These are phyloP conservation scores for Cyphomyrus plagiostoma DNA, from an alignment of 2,113 vertebrate species.

Conservation along the genomic window DNA sequence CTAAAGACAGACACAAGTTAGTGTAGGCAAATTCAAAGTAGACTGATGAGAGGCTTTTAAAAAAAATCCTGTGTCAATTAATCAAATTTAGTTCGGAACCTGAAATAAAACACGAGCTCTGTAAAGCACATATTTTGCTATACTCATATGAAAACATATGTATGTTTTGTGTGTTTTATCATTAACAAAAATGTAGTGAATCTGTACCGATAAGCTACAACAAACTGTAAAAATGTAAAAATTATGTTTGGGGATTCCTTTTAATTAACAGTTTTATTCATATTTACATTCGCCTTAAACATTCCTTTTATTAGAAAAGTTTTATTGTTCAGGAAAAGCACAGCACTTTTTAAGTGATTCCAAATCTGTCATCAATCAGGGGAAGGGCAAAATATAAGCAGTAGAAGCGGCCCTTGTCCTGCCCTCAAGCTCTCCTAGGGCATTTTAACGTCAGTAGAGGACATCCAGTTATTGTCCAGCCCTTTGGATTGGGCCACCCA, in stretches of 20 bases:
- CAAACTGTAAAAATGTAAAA: background rate
- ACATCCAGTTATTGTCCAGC: slow-evolving; percentile 75
- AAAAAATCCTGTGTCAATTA: background rate
- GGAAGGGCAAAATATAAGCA: background rate
- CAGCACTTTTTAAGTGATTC: background rate
- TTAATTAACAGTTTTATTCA: background rate
- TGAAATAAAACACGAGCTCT: background rate
- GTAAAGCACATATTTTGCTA: background rate
- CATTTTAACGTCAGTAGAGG: slow-evolving; percentile 68
- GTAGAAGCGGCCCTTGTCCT: background rate
- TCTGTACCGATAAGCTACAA: background rate
- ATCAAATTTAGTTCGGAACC: background rate
- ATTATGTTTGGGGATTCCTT: background rate
- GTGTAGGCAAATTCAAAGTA: background rate
- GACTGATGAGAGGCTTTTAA: background rate
- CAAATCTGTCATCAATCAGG: background rate
- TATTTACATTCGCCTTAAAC: background rate
- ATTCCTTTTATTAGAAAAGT: background rate
- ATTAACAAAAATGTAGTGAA: background rate
- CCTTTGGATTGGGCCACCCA: slow-evolving; percentile 75
- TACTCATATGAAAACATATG: background rate
- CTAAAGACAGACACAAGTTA: background rate
- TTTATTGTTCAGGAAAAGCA: background rate
- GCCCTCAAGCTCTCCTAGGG: slow-evolving; percentile 64
- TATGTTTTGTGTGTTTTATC: background rate